Evolutionary conservation across 2,113 vertebrate species (phyloP), one percentile per base, ranked within the genome.

Genomic region (Sorex araneus): DNA sequence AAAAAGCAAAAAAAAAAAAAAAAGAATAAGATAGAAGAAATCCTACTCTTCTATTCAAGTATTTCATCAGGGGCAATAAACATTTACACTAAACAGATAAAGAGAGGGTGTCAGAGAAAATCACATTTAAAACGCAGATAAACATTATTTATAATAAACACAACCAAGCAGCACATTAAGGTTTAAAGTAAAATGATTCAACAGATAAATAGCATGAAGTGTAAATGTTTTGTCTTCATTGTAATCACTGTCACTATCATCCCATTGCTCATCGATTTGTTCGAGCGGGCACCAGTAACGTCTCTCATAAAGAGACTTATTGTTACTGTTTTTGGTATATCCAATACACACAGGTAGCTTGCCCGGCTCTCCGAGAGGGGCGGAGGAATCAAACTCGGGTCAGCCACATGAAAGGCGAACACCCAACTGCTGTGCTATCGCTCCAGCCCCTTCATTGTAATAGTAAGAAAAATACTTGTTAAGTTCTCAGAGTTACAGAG

Each of bases 61-160:
- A 15, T 34, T 12, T 54, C 40, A 18, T 23, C 28, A 71, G 50
- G 64, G 63, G 75, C 47, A 75, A 64, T 47, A 85, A 71, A n/a
- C 15, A 67, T 43, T 71, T 57, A 80, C 45, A 75, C 64, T 77
- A 88, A 79, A 74, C 25, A 66, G 67, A 43, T 66, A 84, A 87
- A 69, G 67, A 40, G 7, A 93, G 40, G 34, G 25, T 81, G 77
- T 43, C 12, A 34, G 19, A 67, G 25, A 66, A 84, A 87, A 87
- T 13, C 77, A 43, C 71, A 45, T 57, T 36, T 84, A 8, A 70
- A 83, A 47, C 21, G 47, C 4, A 84, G 30, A 25, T 12, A 75
- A 73, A 54, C 47, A 25, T 36, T 70, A 19, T 47, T 77, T 16
- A 18, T 73, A 92, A 83, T 67, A 54, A n/a, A 74, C 27, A 43